These are phyloP conservation scores for Contarinia nasturtii DNA, from an alignment of 1,140 invertebrate species.

Conservation along the genomic window DNA sequence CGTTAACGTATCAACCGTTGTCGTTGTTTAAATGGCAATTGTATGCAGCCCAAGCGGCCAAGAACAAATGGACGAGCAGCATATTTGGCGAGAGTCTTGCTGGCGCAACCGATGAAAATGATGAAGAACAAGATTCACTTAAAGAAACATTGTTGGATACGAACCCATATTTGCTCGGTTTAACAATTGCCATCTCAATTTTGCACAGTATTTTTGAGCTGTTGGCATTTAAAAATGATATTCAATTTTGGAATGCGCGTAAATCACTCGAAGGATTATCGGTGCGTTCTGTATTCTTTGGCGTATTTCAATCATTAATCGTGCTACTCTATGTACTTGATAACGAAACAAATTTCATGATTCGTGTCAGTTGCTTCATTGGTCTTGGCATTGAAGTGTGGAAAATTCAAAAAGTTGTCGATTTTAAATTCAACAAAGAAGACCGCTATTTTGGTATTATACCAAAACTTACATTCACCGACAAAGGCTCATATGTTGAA, in stretches of 20 bases:
- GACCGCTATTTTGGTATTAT: conserved; percentile 54
- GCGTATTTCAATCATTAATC: conserved; percentile 90
- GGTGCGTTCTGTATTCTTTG: conserved; percentile 97
- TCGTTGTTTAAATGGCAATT: conserved; percentile 96
- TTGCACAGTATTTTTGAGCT: conserved; percentile 97
- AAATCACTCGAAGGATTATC: conserved; percentile 94
- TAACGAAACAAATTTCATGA: conserved; percentile 95
- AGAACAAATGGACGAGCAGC: conserved; percentile 46
- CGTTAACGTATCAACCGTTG: conserved; percentile 81
- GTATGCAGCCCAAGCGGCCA: conserved; percentile 87
- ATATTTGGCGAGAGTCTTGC: conserved; percentile 19
- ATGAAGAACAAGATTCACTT: conserved; percentile 89
- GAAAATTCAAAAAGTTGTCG: conserved; percentile 96
- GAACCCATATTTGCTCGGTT: conserved; percentile 80
- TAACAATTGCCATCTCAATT: conserved; percentile 85
- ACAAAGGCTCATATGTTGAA: conserved; percentile 93
- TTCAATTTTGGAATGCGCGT: conserved; percentile 98
- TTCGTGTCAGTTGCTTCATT: conserved; percentile 79
- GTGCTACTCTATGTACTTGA: conserved; percentile 93
- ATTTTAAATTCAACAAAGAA: conserved; percentile 63
- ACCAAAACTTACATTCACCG: conserved; percentile 62
- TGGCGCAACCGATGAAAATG: conserved; percentile 40
- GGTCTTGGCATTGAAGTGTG: conserved; percentile 95
- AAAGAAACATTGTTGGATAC: conserved; percentile 96
- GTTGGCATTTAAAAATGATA: conserved; percentile 99